A percentile compares a stretch with the other conserved stretches of the same genome.
Evolutionary conservation across 2,888 invertebrate species (phyloP).

Genomic region (Cantharis flavilabris): DNA sequence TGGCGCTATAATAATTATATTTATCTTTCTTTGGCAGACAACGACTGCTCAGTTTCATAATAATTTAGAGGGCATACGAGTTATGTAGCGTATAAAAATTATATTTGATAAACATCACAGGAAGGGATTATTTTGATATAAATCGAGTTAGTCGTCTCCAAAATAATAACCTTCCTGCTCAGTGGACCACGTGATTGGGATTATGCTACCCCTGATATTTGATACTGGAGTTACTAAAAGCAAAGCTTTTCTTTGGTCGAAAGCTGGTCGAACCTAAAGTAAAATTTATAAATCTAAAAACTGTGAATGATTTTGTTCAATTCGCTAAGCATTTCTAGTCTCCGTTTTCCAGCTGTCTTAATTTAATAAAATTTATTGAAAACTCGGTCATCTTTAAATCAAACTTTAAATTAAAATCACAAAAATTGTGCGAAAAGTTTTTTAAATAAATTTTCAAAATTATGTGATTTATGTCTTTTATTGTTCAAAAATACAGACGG

Average conservation of each 20-base stretch:
- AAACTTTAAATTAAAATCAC: not conserved
- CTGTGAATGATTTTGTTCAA: conserved; percentile 14
- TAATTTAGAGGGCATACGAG: conserved; percentile 29
- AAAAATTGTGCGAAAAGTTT: not conserved
- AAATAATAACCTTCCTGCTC: conserved; percentile 53
- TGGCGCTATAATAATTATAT: conserved; percentile 12
- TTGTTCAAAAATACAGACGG: not conserved
- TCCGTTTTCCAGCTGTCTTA: not conserved
- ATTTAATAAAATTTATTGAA: conserved; percentile 1
- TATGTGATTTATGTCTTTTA: not conserved
- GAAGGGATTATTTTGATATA: conserved; percentile 48
- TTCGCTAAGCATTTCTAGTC: conserved; percentile 6
- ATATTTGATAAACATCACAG: conserved; percentile 46
- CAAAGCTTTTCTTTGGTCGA: not conserved
- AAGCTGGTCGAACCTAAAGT: conserved; percentile 9
- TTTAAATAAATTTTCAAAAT: not conserved
- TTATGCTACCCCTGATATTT: conserved; percentile 45
- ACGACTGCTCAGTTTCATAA: conserved; percentile 20
- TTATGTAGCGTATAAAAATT: conserved; percentile 41
- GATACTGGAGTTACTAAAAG: conserved; percentile 30
- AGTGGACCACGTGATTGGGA: conserved; percentile 52
- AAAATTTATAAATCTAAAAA: conserved; percentile 8
- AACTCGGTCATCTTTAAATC: not conserved
- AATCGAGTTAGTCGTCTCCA: conserved; percentile 50
- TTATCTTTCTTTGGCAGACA: conserved; percentile 32